Percentiles rank a stretch among this genome's conserved stretches.
Conservation (phyloP, 2,888 invertebrate species). For the Agrilus biguttatus region DNA sequence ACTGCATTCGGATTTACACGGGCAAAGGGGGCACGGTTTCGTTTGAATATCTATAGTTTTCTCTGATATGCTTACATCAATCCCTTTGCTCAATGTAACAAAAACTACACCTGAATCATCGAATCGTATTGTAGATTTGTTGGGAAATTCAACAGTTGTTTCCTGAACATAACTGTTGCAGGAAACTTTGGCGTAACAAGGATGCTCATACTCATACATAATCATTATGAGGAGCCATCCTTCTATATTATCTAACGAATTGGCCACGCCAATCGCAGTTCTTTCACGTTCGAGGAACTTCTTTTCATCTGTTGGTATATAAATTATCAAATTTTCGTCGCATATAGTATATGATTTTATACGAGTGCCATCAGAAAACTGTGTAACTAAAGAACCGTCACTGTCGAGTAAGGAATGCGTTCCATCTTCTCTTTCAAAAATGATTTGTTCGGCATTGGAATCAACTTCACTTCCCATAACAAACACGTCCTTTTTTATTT, state of each 20-base stretch:
- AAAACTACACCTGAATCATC: constrained; percentile 2
- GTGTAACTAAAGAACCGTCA: constrained; percentile 7
- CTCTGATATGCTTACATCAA: constrained; percentile 1
- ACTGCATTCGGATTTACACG: constrained; percentile 1
- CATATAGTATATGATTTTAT: not conserved
- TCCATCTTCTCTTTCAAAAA: constrained; percentile 10
- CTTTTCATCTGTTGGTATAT: not conserved
- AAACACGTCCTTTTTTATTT: too few relatives aligned
- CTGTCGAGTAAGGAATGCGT: constrained; percentile 6
- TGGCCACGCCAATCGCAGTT: not conserved
- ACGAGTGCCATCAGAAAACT: constrained; percentile 10
- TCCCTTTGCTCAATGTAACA: not conserved
- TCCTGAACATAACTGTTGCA: constrained; percentile 4
- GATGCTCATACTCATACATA: constrained; percentile 11
- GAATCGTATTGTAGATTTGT: constrained; percentile 2
- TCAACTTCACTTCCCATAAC: constrained; percentile 1
- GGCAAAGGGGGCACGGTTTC: constrained; percentile 2
- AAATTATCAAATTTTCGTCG: too few relatives aligned
- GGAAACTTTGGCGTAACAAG: constrained; percentile 9
- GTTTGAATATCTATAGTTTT: constrained; percentile 4
- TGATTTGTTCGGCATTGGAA: constrained; percentile 7
- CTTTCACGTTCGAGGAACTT: not conserved
- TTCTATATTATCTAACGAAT: not conserved
- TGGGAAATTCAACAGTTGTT: constrained; percentile 4
- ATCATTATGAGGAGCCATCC: constrained; percentile 7